phyloP scores from a whole-genome alignment of 2,797 vertebrate genomes.

The Crenuchus spilurus region DNA sequence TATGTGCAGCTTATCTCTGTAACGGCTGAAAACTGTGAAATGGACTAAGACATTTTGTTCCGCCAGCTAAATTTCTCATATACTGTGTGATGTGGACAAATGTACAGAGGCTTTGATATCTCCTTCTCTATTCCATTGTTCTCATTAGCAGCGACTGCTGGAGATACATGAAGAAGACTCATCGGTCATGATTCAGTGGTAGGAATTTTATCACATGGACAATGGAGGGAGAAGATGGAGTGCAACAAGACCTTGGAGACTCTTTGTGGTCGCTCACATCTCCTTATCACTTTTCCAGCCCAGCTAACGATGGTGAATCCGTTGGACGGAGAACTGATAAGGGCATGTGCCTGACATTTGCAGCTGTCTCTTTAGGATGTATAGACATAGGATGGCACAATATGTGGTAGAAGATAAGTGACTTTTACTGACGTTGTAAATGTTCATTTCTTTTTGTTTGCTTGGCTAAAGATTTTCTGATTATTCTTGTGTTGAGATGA shows the following conservation, averaged over 20 bases:
- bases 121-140: not conserved
- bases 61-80: no score
- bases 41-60: constrained; percentile 21
- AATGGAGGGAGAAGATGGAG: constrained; percentile 14
- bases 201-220: constrained; percentile 20
- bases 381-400: not conserved
- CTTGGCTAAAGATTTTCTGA: no score
- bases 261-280: constrained; percentile 79
- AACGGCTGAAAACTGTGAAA: constrained; percentile 3
- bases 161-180: not conserved
- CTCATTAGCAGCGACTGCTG: not conserved
- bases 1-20: not conserved
- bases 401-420: constrained; percentile 12
- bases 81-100: not conserved
- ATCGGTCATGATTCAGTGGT: not conserved
- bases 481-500: no score
- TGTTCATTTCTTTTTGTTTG: not conserved
- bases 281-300: constrained; percentile 99
- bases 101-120: not conserved
- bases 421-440: not conserved
- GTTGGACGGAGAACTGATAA: constrained; percentile 99
- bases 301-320: constrained; percentile 87
- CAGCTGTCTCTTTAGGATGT: constrained; percentile 13
- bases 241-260: not conserved
- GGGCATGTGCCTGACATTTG: constrained; percentile 83